A percentile compares a stretch with the other conserved stretches of the same genome.
Evolutionary conservation across 2,113 vertebrate genomes (phyloP).

Genomic region (Python bivittatus): DNA sequence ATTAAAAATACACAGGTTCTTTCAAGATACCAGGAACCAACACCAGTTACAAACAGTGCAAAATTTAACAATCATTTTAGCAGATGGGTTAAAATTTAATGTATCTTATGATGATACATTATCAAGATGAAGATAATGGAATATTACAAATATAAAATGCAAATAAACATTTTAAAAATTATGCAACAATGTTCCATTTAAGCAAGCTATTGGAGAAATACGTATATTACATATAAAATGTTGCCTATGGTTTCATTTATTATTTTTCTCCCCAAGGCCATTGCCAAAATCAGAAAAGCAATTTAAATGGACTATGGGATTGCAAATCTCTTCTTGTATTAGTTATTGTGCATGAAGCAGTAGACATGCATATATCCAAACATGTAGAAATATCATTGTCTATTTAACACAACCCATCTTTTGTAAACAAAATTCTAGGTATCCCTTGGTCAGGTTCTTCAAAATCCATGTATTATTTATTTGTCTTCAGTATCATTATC

Average conservation of each 20-base stretch:
- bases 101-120: too few species aligned
- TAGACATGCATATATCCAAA: neutral
- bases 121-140: neutral
- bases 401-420: neutral
- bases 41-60: neutral
- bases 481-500: neutral
- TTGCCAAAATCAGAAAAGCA: neutral
- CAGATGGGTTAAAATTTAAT: neutral
- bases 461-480: neutral
- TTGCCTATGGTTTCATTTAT: neutral
- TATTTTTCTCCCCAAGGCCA: neutral
- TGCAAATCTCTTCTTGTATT: neutral
- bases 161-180: neutral
- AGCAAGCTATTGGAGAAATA: neutral
- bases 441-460: neutral
- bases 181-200: neutral
- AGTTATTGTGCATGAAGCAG: neutral
- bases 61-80: neutral
- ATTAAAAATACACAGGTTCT: slow-evolving; percentile 3
- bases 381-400: too few species aligned
- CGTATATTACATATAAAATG: neutral
- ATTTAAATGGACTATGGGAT: neutral
- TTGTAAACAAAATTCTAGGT: neutral
- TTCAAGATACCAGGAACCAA: neutral
- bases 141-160: neutral